Evolutionary conservation across 2,113 vertebrate species (phyloP).

Genomic region (Periophthalmodon schlosseri): DNA sequence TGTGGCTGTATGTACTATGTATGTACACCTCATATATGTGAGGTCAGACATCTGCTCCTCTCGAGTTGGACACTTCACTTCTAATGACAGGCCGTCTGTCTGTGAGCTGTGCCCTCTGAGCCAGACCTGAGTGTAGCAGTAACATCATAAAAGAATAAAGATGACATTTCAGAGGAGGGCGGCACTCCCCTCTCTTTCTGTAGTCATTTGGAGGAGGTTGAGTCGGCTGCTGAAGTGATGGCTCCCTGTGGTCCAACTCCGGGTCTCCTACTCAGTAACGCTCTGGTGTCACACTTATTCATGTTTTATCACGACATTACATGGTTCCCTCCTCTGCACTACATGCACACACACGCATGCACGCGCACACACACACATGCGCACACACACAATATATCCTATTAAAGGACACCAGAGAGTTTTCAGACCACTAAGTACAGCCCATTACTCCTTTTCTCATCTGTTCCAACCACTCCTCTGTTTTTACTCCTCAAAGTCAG

Average conservation of each 20-base stretch:
- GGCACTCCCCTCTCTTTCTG: conserved; percentile 48
- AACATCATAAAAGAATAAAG: conserved; percentile 23
- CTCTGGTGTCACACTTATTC: conserved; percentile 56
- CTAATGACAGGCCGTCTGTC: conserved; percentile 27
- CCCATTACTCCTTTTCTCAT: conserved; percentile 61
- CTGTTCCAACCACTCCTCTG: neutral
- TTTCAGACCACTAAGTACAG: conserved; percentile 58
- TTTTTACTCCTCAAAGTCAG: conserved; percentile 19
- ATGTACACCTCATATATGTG: neutral
- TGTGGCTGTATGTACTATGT: neutral
- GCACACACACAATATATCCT: conserved; percentile 39
- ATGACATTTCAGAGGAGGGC: conserved; percentile 35
- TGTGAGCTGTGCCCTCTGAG: conserved; percentile 21
- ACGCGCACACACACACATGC: conserved; percentile 39
- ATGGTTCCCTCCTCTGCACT: conserved; percentile 56
- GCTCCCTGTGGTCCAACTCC: conserved; percentile 61
- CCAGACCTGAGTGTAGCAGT: conserved; percentile 13
- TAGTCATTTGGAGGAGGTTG: conserved; percentile 55
- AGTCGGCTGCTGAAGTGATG: conserved; percentile 59
- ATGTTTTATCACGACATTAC: conserved; percentile 68
- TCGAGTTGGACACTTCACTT: neutral
- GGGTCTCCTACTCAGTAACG: conserved; percentile 48
- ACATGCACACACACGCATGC: conserved; percentile 42
- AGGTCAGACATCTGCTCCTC: neutral
- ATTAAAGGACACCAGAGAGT: conserved; percentile 66